These are phyloP conservation scores for Caenorhabditis tropicalis DNA, from an alignment of 1,140 invertebrate species.

Conservation along the genomic window DNA sequence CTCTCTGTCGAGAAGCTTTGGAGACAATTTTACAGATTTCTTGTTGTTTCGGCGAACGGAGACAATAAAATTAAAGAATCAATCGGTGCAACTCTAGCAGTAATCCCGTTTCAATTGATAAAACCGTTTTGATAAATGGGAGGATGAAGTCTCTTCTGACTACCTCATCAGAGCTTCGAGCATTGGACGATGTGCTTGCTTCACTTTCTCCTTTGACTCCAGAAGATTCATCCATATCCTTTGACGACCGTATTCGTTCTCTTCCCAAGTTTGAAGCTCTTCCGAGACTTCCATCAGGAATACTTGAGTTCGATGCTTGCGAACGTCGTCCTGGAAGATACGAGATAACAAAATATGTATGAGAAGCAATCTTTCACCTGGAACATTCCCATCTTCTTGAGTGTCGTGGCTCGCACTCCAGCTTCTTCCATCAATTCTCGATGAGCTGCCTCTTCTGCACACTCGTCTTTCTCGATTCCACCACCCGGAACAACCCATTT, in stretches of 20 bases:
- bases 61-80: neutral
- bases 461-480: constrained; percentile 54
- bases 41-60: no score
- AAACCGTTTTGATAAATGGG: neutral
- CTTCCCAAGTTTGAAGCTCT: constrained; percentile 49
- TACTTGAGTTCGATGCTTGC: constrained; percentile 47
- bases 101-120: neutral
- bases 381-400: constrained; percentile 42
- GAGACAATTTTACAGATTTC: no score
- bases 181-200: constrained; percentile 5
- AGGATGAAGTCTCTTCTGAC: neutral
- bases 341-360: neutral
- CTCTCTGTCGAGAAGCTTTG: neutral
- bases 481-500: constrained; percentile 54
- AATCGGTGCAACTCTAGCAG: neutral
- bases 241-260: constrained; percentile 30
- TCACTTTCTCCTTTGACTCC: neutral
- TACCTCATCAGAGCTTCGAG: constrained; percentile 33
- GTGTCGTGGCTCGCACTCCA: constrained; percentile 23
- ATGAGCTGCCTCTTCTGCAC: constrained; percentile 44
- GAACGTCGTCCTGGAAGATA: constrained; percentile 53
- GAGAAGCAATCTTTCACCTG: constrained; percentile 6
- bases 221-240: constrained; percentile 21
- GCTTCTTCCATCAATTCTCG: constrained; percentile 53
- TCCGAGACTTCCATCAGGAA: constrained; percentile 42